Percentiles rank a stretch among this genome's conserved stretches.
Evolutionary conservation across 2,797 vertebrate species (phyloP).

Genomic region (Danio jaintianensis): DNA sequence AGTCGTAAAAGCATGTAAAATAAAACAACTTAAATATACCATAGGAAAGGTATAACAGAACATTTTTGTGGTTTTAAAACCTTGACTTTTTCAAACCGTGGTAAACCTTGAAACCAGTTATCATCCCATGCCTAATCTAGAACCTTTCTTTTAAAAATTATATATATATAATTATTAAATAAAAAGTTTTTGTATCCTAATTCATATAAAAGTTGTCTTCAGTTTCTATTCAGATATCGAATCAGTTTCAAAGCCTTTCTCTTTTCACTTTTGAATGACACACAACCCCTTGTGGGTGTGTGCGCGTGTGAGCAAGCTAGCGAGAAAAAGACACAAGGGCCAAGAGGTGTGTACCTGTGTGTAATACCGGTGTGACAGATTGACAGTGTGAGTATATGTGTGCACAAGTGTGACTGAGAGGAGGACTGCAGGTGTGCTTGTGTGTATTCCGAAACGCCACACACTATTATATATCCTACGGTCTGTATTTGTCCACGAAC

Average conservation of each 20-base stretch:
- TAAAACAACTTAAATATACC: too few species aligned
- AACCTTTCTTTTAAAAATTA: too few species aligned
- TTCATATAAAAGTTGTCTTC: too few species aligned
- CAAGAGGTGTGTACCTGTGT: slow-evolving; percentile 3
- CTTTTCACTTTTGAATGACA: not conserved
- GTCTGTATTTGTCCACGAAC: slow-evolving; percentile 38
- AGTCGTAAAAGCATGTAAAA: too few species aligned
- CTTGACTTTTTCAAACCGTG: too few species aligned
- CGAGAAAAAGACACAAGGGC: not conserved
- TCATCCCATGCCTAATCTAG: too few species aligned
- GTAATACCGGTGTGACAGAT: slow-evolving; percentile 28
- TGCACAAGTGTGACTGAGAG: slow-evolving; percentile 7
- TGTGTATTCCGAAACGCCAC: not conserved
- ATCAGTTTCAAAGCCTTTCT: not conserved
- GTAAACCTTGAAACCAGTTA: too few species aligned
- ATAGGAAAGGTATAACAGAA: too few species aligned
- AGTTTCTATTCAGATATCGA: too few species aligned
- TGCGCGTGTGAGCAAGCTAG: not conserved
- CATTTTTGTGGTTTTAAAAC: too few species aligned
- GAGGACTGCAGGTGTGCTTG: not conserved
- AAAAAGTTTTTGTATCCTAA: too few species aligned
- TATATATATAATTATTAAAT: too few species aligned
- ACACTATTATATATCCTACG: slow-evolving; percentile 28
- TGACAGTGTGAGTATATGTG: slow-evolving; percentile 23
- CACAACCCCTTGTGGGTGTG: not conserved